Percentiles rank a stretch among this genome's conserved stretches.
Conservation (phyloP, 2,113 vertebrate genomes). For the Peromyscus leucopus region DNA sequence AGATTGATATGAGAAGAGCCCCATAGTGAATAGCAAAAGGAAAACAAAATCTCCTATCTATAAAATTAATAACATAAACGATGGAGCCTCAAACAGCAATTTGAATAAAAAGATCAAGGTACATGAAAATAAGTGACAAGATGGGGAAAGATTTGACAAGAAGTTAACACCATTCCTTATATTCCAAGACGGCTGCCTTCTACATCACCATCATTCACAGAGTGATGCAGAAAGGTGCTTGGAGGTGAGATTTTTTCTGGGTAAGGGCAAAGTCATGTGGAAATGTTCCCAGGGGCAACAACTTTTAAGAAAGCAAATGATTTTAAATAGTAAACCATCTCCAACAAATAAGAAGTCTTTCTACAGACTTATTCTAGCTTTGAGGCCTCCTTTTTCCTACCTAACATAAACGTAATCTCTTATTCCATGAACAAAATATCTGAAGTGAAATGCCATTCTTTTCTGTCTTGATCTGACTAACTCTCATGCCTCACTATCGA, state of each 20-base stretch:
- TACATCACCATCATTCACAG: not conserved
- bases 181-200: not conserved
- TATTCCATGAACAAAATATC: not conserved
- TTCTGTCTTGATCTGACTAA: not conserved
- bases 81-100: not conserved
- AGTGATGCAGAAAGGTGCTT: not conserved
- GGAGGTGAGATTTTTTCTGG: not conserved
- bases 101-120: not conserved
- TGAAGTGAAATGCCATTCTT: too few species aligned
- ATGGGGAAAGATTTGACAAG: not conserved
- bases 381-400: not conserved
- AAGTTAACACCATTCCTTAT: not conserved
- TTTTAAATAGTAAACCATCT: constrained; percentile 6
- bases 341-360: not conserved
- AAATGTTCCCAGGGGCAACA: not conserved
- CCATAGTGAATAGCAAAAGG: not conserved
- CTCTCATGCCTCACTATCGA: not conserved
- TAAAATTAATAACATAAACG: not conserved
- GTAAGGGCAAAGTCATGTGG: not conserved
- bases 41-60: not conserved
- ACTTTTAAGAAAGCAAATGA: not conserved
- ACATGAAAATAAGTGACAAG: not conserved
- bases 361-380: not conserved
- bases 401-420: not conserved
- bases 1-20: not conserved